Evolutionary conservation across 2,113 vertebrate genomes (phyloP).

Genomic region (Scolopax mira): DNA sequence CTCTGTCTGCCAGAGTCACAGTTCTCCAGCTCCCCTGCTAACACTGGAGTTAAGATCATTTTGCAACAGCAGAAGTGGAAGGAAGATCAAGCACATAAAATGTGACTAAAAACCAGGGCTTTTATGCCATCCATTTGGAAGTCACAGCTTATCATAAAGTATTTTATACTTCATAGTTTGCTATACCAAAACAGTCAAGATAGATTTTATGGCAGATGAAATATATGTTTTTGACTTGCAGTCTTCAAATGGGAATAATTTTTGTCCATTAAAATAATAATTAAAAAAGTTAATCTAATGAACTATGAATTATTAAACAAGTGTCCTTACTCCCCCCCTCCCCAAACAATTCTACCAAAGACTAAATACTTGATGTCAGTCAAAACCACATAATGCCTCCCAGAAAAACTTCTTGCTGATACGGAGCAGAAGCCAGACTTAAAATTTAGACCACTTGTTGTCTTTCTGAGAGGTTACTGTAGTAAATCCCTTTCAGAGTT

Average conservation of each 20-base stretch:
- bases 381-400: neutral
- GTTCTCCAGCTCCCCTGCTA: neutral
- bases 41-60: neutral
- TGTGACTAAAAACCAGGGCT: neutral
- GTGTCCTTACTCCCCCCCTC: accelerated
- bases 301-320: neutral
- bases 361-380: neutral
- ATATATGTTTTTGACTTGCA: neutral
- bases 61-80: neutral
- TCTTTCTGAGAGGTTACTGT: neutral
- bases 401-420: neutral
- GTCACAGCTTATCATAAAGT: neutral
- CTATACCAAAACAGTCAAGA: neutral
- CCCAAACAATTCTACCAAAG: neutral
- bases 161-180: neutral
- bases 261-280: neutral
- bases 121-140: neutral
- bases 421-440: neutral
- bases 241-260: neutral
- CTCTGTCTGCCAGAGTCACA: neutral
- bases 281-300: neutral
- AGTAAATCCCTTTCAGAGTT: neutral
- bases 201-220: neutral
- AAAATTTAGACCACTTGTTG: neutral
- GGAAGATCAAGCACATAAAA: neutral